Evolutionary conservation across 2,797 vertebrate species (phyloP), one percentile per base, ranked within the genome.

Genomic region (Anguilla obscura): DNA sequence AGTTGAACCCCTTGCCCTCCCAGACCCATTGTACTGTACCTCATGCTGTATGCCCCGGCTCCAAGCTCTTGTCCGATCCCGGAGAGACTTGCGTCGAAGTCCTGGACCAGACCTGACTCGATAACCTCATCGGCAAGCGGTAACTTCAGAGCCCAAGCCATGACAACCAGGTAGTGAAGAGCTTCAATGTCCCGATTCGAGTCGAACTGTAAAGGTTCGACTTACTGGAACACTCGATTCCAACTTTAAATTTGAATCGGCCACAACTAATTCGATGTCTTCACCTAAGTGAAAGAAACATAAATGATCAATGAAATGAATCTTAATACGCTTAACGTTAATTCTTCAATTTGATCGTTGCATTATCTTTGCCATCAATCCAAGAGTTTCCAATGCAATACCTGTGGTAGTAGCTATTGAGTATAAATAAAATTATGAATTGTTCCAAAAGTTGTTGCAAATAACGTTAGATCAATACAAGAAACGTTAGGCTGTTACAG

Each of bases 11-110:
- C 56, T 36, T 24, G 16, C 33, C 30, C 74, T 3, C 14, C 74
- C 21, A 21, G 3, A 4, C 0, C 48, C 21, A 18, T 56, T 5
- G 40, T 66, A 83, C 90, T 92, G 91, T 96, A 99, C 98, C 98
- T 99, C 98, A 99, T 99, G 93, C 98, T 99, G 94, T 99, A 99
- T 16, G 98, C 98, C 87, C 98, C 98, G 0, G 98, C 98, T 45
- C 98, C 98, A 50, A 99, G 96, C 92, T 99, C 98, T 93, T 99
- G 98, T 7, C 98, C 98, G 79, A 99, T 99, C 48, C 98, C 98
- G 1, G 98, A 99, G 9, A 99, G 96, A 93, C 98, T 99, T 92
- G 98, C 98, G 94, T 99, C 98, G 18, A 99, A 99, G 94, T 99
- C 98, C 95, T 99, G 98, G 92, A 97, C 98, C 95, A 99, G 95